Conservation (phyloP, 1,140 invertebrate species). For the Drosophila tropicalis region DNA sequence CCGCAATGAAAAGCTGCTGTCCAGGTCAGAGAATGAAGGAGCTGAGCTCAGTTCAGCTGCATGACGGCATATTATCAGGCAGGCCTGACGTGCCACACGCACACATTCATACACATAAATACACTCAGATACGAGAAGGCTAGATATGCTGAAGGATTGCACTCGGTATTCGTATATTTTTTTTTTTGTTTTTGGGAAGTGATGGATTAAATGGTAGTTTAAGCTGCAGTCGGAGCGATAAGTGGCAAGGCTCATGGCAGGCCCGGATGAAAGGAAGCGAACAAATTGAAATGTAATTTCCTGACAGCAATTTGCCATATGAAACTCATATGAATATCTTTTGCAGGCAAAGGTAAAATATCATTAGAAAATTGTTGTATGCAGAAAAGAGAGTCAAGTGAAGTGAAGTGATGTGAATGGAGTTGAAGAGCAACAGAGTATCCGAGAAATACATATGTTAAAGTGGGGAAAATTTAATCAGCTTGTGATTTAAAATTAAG, state of each 20-base stretch:
- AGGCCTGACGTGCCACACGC: constrained; percentile 60
- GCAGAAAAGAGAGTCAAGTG: background rate
- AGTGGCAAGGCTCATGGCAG: constrained; percentile 18
- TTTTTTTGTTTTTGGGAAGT: constrained; percentile 18
- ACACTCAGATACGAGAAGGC: constrained; percentile 28
- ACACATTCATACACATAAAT: constrained; percentile 34
- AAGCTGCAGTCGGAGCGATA: constrained; percentile 29
- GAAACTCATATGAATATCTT: constrained; percentile 53
- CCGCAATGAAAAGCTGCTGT: constrained; percentile 48
- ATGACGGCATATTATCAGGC: constrained; percentile 75
- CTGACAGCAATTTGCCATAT: constrained; percentile 43
- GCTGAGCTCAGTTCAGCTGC: constrained; percentile 38
- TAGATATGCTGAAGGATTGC: constrained; percentile 26
- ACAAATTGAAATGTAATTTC: constrained; percentile 70
- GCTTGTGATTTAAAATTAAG: background rate
- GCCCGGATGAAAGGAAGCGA: constrained; percentile 44
- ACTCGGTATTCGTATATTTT: constrained; percentile 15
- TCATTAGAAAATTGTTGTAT: constrained; percentile 33
- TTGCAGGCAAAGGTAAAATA: constrained; percentile 19
- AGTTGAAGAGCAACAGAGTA: background rate
- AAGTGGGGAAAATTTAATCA: constrained; percentile 1
- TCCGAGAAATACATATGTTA: constrained; percentile 1
- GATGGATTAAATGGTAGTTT: constrained; percentile 71
- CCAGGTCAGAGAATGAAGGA: constrained; percentile 30
- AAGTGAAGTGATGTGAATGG: background rate